These are phyloP conservation scores for Cyanoderma ruficeps DNA, from an alignment of 2,113 vertebrate genomes.

Conservation along the genomic window DNA sequence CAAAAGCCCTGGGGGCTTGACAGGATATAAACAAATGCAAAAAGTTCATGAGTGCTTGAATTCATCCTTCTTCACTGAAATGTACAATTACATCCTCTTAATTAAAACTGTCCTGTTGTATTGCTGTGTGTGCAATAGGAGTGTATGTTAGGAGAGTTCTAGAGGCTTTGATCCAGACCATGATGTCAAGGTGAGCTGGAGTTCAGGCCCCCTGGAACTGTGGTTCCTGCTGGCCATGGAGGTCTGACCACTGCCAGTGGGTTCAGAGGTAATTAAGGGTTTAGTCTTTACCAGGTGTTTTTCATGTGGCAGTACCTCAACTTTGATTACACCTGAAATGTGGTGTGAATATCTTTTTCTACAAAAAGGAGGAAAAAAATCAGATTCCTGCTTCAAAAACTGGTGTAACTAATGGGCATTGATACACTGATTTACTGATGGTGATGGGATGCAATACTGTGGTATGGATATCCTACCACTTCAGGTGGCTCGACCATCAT, in stretches of 20 bases:
- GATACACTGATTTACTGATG: rapidly evolving
- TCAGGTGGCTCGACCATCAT: not conserved
- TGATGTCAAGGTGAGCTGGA: not conserved
- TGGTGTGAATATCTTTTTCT: not conserved
- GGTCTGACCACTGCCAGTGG: not conserved
- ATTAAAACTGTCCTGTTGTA: not conserved
- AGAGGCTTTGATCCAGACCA: not conserved
- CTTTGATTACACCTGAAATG: not conserved
- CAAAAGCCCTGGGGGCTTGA: not conserved
- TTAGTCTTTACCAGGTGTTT: not conserved
- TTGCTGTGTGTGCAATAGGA: not conserved
- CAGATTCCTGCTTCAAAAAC: not conserved
- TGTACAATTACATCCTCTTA: not conserved
- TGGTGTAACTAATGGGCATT: not conserved
- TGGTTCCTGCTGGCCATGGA: not conserved
- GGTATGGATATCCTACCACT: not conserved
- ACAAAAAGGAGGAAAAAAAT: not conserved
- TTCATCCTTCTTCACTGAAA: not conserved
- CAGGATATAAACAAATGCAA: not conserved
- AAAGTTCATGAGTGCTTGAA: not conserved
- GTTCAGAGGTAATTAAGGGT: not conserved
- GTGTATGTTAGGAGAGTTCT: not conserved
- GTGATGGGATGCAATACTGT: not conserved
- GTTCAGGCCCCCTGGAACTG: not conserved
- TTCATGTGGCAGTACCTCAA: not conserved